Percentiles rank a stretch among this genome's conserved stretches.
These are phyloP conservation scores for Itoplectis maculator DNA, from an alignment of 2,888 invertebrate genomes.

Conservation along the genomic window DNA sequence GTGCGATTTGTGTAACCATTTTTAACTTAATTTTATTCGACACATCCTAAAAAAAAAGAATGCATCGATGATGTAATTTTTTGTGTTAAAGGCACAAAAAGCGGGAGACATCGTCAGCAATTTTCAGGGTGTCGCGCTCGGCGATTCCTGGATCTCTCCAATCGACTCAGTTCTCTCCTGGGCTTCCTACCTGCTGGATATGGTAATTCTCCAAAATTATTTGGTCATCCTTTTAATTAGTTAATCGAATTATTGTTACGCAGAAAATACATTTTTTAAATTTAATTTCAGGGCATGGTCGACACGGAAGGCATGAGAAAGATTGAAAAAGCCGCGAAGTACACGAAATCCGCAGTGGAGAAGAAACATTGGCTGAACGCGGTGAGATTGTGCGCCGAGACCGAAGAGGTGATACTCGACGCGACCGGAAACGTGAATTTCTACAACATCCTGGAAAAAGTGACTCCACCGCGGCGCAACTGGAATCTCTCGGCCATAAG, in stretches of 20 bases:
- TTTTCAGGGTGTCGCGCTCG: constrained; percentile 92
- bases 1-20: constrained; percentile 79
- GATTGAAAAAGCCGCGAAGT: constrained; percentile 87
- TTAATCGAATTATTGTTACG: not conserved
- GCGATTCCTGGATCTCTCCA: constrained; percentile 96
- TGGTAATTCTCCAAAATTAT: constrained; percentile 37
- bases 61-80: constrained; percentile 26
- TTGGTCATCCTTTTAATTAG: not conserved
- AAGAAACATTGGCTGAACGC: constrained; percentile 87
- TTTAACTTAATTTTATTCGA: too few relatives aligned
- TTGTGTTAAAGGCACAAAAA: constrained; percentile 86
- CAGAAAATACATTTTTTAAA: not conserved
- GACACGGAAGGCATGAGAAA: constrained; percentile 88
- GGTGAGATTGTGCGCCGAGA: constrained; percentile 88
- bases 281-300: constrained; percentile 86
- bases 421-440: constrained; percentile 91
- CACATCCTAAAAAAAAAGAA: too few relatives aligned
- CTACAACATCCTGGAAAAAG: constrained; percentile 91
- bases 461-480: not conserved
- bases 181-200: constrained; percentile 90
- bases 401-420: constrained; percentile 87
- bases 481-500: constrained; percentile 15
- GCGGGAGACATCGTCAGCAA: constrained; percentile 88
- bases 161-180: constrained; percentile 93
- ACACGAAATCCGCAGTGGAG: constrained; percentile 87